Evolutionary conservation across 2,888 invertebrate species (phyloP).

Genomic region (Strigamia transsilvanica): DNA sequence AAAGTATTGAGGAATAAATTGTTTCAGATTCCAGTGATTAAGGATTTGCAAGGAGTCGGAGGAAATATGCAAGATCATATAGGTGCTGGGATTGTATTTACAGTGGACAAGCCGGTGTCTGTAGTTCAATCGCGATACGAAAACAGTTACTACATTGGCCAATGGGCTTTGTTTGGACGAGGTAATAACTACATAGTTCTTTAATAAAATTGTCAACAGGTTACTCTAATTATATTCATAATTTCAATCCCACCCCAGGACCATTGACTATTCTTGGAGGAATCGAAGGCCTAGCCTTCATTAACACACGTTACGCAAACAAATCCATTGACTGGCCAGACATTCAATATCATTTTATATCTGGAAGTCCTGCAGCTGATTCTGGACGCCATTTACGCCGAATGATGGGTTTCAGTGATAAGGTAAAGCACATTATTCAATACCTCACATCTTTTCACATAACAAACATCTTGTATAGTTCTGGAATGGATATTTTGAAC

Average conservation of each 20-base stretch:
- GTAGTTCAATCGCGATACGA: conserved; percentile 58
- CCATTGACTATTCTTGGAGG: conserved; percentile 89
- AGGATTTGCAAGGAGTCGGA: conserved; percentile 80
- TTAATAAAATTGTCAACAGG: too few species aligned
- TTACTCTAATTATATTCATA: too few species aligned
- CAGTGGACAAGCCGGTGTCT: conserved; percentile 75
- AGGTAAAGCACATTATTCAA: conserved; percentile 57
- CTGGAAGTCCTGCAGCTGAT: conserved; percentile 81
- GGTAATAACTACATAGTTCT: neutral
- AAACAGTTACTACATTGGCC: conserved; percentile 50
- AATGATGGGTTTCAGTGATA: conserved; percentile 81
- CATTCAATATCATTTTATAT: conserved; percentile 88
- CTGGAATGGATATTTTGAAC: conserved; percentile 69
- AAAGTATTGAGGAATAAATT: neutral
- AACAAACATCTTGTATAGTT: conserved; percentile 55
- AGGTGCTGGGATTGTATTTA: conserved; percentile 82
- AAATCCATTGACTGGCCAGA: conserved; percentile 89
- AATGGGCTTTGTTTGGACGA: conserved; percentile 50
- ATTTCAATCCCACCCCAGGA: conserved; percentile 65
- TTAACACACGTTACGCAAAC: conserved; percentile 88
- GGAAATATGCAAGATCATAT: conserved; percentile 89
- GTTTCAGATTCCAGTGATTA: conserved; percentile 75
- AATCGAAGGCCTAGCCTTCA: conserved; percentile 86
- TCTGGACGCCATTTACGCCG: conserved; percentile 79
- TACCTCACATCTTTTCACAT: neutral